phyloP scores from a whole-genome alignment of 2,888 invertebrate genomes.

The Nomada hirtipes region DNA sequence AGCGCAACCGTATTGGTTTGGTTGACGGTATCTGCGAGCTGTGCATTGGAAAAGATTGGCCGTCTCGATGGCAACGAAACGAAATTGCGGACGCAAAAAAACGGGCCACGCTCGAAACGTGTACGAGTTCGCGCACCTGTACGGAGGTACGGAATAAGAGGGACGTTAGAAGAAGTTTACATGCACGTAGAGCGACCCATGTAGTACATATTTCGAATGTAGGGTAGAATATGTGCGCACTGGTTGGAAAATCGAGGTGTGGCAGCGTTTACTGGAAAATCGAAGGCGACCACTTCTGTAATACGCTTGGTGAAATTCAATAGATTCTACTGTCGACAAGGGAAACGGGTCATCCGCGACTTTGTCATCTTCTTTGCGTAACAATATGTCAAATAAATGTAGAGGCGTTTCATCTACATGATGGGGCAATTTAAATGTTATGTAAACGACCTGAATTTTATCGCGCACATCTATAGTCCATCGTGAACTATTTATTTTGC shows the following conservation, averaged over 20 bases:
- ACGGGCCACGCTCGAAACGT: neutral
- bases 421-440: neutral
- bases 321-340: conserved; percentile 46
- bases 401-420: too few relatives aligned
- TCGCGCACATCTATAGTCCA: too few relatives aligned
- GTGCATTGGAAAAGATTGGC: neutral
- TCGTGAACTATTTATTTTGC: too few relatives aligned
- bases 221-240: conserved; percentile 47
- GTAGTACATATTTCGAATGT: conserved; percentile 42
- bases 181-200: conserved; percentile 1
- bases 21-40: neutral
- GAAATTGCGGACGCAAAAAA: conserved; percentile 7
- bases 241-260: conserved; percentile 60
- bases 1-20: neutral
- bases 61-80: conserved; percentile 1
- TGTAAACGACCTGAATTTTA: neutral
- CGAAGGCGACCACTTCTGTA: conserved; percentile 56
- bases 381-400: neutral
- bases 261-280: conserved; percentile 58
- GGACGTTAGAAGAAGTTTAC: conserved; percentile 12
- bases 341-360: conserved; percentile 49
- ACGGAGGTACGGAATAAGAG: conserved; percentile 21
- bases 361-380: neutral
- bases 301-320: conserved; percentile 51
- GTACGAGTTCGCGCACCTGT: neutral